These are phyloP conservation scores for Cryptotis parvus DNA, from an alignment of 2,113 vertebrate genomes.

Conservation along the genomic window DNA sequence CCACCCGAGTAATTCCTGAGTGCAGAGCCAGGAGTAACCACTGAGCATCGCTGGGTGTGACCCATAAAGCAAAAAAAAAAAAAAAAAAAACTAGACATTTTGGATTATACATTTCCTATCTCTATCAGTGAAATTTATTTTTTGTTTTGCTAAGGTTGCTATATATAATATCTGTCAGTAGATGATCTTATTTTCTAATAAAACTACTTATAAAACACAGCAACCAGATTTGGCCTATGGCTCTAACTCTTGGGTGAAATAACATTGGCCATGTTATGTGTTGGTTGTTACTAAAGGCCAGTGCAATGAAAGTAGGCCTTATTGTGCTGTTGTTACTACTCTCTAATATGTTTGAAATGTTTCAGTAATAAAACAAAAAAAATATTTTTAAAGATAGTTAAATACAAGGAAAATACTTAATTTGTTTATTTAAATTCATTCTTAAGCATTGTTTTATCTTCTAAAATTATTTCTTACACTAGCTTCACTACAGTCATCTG, in stretches of 20 bases:
- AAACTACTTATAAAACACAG: constrained; percentile 11
- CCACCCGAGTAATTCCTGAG: too few species aligned
- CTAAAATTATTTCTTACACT: constrained; percentile 69
- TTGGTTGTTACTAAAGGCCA: background rate
- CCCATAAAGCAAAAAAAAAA: too few species aligned
- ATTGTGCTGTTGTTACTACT: background rate
- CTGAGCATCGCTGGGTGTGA: too few species aligned
- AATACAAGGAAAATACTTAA: background rate
- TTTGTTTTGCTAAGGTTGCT: background rate
- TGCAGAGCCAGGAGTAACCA: too few species aligned
- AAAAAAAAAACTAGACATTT: too few species aligned
- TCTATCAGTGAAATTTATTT: accelerated
- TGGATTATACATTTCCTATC: too few species aligned
- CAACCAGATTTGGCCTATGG: background rate
- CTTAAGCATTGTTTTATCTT: constrained; percentile 51
- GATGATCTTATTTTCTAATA: background rate
- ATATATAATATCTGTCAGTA: background rate
- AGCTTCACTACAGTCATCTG: constrained; percentile 92
- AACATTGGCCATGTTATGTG: background rate
- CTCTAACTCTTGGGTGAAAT: background rate
- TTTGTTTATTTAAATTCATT: background rate
- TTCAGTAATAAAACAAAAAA: background rate
- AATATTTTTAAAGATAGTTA: constrained; percentile 29
- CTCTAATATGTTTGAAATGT: background rate
- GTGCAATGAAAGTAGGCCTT: background rate